Percentiles rank a stretch among this genome's conserved stretches.
Evolutionary conservation across 2,888 invertebrate genomes (phyloP).

Genomic region (Sceliomorpha sp.): DNA sequence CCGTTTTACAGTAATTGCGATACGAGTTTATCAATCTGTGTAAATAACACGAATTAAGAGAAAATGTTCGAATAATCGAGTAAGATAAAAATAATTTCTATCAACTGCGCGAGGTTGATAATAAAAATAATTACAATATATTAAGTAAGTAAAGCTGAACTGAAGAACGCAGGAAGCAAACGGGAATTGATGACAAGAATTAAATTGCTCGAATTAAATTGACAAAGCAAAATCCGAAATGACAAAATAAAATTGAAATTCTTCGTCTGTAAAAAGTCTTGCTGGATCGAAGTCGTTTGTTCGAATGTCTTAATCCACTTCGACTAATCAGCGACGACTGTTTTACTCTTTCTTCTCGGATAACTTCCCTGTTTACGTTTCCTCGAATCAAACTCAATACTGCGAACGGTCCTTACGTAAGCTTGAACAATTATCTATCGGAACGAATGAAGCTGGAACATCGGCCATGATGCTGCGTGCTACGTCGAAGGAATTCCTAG

Average conservation of each 20-base stretch:
- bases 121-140: too few species aligned
- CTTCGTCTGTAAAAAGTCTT: conserved; percentile 6
- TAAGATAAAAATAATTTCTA: too few species aligned
- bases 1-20: too few species aligned
- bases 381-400: conserved; percentile 21
- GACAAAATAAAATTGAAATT: conserved; percentile 8
- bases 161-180: not conserved
- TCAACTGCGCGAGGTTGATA: too few species aligned
- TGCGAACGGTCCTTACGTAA: conserved; percentile 49
- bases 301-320: conserved; percentile 25
- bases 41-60: too few species aligned
- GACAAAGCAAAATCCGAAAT: not conserved
- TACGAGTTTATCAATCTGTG: too few species aligned
- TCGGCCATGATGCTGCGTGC: conserved; percentile 69
- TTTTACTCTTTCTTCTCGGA: conserved; percentile 22
- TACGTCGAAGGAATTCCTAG: conserved; percentile 55
- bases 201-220: not conserved
- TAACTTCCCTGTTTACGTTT: conserved; percentile 29
- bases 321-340: conserved; percentile 14
- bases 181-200: not conserved
- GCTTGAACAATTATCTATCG: conserved; percentile 49
- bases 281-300: conserved; percentile 10
- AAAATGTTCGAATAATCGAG: too few species aligned
- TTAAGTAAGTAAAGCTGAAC: too few species aligned
- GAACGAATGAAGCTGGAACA: conserved; percentile 63